Conservation (phyloP, 2,113 vertebrate genomes). For the Lycaon pictus region DNA sequence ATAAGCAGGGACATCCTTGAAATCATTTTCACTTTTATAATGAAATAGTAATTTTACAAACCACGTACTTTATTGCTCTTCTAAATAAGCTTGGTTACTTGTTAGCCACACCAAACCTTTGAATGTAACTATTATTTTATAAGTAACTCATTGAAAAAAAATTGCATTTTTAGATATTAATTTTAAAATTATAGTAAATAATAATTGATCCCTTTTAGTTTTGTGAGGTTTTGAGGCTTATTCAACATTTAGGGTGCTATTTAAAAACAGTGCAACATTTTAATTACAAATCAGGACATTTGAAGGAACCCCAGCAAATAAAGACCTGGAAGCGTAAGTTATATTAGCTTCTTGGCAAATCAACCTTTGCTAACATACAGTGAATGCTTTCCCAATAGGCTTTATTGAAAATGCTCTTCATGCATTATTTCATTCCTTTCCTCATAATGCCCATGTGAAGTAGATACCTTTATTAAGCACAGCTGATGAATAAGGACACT, state of each 20-base stretch:
- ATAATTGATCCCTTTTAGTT: neutral
- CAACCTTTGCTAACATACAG: neutral
- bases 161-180: neutral
- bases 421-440: neutral
- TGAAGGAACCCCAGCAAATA: neutral
- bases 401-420: neutral
- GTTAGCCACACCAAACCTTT: neutral
- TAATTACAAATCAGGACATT: neutral
- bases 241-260: neutral
- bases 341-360: neutral
- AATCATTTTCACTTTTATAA: neutral
- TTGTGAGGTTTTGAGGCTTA: neutral
- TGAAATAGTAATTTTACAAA: neutral
- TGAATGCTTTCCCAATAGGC: neutral
- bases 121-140: neutral
- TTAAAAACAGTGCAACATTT: slow-evolving; percentile 10
- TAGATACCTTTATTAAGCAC: neutral
- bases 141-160: neutral
- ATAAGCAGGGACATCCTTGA: neutral
- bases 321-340: neutral
- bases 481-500: neutral
- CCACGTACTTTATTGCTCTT: neutral
- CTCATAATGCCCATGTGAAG: neutral
- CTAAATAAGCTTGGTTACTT: neutral
- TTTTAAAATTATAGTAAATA: neutral